Evolutionary conservation across 1,140 invertebrate genomes (phyloP).

Genomic region (Cyclina sinensis): DNA sequence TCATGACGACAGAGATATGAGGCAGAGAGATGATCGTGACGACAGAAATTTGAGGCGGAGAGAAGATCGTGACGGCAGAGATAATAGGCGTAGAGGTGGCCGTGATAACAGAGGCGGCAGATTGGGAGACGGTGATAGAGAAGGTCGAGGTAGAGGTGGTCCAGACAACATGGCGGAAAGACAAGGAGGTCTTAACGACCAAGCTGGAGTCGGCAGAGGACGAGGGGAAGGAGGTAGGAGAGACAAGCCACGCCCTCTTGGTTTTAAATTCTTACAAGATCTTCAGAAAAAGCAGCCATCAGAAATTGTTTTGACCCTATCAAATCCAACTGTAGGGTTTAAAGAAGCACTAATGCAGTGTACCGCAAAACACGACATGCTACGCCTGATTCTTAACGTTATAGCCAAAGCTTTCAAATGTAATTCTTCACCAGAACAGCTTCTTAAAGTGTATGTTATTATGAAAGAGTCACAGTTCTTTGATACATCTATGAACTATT

Average conservation of each 20-base stretch:
- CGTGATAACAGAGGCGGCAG: neutral
- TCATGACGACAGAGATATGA: neutral
- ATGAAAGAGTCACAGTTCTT: conserved; percentile 52
- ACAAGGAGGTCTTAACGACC: neutral
- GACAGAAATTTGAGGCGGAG: neutral
- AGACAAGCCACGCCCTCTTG: neutral
- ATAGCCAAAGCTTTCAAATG: conserved; percentile 52
- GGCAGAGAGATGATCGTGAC: neutral
- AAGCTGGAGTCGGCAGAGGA: neutral
- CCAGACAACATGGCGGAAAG: neutral
- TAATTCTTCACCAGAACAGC: conserved; percentile 34
- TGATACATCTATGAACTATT: conserved; percentile 17
- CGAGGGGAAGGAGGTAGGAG: neutral
- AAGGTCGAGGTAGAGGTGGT: neutral
- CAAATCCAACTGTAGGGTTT: conserved; percentile 19
- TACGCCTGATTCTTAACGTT: conserved; percentile 31
- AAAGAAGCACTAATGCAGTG: conserved; percentile 21
- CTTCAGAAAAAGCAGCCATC: conserved; percentile 20
- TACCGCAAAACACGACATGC: neutral
- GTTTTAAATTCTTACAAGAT: conserved; percentile 9
- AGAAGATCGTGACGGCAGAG: neutral
- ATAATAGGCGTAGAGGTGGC: neutral
- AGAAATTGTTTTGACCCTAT: conserved; percentile 43
- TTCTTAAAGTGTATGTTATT: conserved; percentile 36
- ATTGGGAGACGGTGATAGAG: neutral